Base-by-base conservation (phyloP, 2,888 invertebrate genomes). In the Campaea margaritaria region DNA sequence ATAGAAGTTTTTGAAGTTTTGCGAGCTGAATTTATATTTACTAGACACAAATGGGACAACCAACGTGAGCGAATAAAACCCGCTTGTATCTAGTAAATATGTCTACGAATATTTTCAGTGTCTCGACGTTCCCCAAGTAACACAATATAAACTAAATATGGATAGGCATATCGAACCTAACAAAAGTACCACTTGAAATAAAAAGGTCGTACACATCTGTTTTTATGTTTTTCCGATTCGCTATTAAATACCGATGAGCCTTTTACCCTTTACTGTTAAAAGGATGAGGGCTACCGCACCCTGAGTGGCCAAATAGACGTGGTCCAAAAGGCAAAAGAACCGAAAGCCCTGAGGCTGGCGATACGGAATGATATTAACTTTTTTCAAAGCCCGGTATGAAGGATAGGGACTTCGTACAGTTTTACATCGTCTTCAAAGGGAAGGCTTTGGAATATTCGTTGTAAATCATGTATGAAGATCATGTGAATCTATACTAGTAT, bases 241-340 rank as follows among this genome's bases (percentile, higher is more conserved):
- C 58, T 68, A 68, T 62, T 69, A 68, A 66, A 62, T 64, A 64
- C 57, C 60, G 60, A 66, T 62, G 57, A 65, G 60, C 69, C 58
- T 62, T 68, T 68, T 64, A 63, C 64, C 65, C 61, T 61, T 62
- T 65, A 50, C 8, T 66, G 59, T 61, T 55, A 65, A 67, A 66
- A 62, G 68, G 69, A 69, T 73, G 65, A 72, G 69, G 68, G 65
- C 66, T 64, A 64, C 60, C 69, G 57, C 65, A 53, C 48, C 63
- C 64, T 9, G 58, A 63, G 64, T 64, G 55, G 64, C 63, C 64
- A 68, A 64, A 69, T 67, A 64, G 68, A 45, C 38, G 54, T 61
- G 65, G 59, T 45, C 66, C 65, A 57, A 67, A 52, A 58, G 62
- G 67, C 62, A 59, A 58, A 57, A 60, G 42, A 60, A 36, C 14